phyloP scores from a whole-genome alignment of 2,888 invertebrate genomes.

The Brachypalpus laphriformis region DNA sequence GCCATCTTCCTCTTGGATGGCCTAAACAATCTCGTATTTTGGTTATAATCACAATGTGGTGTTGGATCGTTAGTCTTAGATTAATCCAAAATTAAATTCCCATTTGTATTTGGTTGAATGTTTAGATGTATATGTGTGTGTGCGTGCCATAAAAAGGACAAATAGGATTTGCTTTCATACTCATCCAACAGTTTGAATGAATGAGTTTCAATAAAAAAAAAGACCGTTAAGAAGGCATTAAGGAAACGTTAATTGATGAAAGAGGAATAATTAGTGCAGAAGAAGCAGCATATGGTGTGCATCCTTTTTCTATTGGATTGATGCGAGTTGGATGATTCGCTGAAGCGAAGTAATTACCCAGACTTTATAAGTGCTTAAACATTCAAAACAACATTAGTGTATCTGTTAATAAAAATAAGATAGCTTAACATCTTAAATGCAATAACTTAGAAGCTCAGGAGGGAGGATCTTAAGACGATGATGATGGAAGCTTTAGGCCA shows the following conservation, averaged over 20 bases:
- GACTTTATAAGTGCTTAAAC: neutral
- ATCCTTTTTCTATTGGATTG: slow-evolving; percentile 11
- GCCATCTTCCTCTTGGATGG: slow-evolving; percentile 2
- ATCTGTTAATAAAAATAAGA: neutral
- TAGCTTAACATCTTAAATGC: neutral
- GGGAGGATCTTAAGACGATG: too few species aligned
- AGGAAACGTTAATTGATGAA: slow-evolving; percentile 60
- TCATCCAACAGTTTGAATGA: neutral
- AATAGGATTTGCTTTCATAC: neutral
- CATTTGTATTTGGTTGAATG: slow-evolving; percentile 43
- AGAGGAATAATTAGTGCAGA: slow-evolving; percentile 60
- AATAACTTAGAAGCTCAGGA: neutral
- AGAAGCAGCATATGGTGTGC: slow-evolving; percentile 54
- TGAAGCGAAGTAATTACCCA: slow-evolving; percentile 24
- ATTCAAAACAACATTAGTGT: neutral
- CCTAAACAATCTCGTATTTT: slow-evolving; percentile 60
- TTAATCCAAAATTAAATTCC: slow-evolving; percentile 69
- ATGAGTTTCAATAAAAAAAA: slow-evolving; percentile 4
- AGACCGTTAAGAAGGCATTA: slow-evolving; percentile 65
- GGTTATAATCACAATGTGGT: slow-evolving; percentile 71
- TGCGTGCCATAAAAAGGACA: neutral
- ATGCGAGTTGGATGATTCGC: neutral
- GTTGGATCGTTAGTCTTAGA: slow-evolving; percentile 69
- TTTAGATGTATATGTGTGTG: neutral
- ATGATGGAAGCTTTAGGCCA: too few species aligned